A percentile compares a stretch with the other conserved stretches of the same genome.
Conservation (phyloP, 2,113 vertebrate species). For the Ploceus nigricollis region DNA sequence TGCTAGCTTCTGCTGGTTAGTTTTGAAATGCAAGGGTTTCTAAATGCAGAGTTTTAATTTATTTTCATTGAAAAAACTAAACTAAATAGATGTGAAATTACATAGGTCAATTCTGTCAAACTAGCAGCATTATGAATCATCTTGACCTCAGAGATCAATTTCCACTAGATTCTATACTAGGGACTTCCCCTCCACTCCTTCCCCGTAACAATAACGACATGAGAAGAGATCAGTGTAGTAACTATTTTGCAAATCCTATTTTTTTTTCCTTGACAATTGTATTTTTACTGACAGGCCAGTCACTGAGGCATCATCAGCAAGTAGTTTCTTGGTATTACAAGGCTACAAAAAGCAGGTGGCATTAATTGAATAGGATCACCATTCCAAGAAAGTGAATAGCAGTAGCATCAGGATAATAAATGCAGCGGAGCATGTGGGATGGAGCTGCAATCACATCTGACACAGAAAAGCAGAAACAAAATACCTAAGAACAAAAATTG, state of each 20-base stretch:
- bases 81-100: neutral
- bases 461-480: neutral
- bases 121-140: neutral
- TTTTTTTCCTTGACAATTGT: neutral
- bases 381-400: neutral
- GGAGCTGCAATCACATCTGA: neutral
- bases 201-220: neutral
- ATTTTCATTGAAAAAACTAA: neutral
- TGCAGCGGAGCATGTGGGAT: accelerated
- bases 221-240: neutral
- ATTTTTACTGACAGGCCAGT: neutral
- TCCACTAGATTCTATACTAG: neutral
- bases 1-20: neutral
- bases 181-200: neutral
- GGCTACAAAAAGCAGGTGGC: neutral
- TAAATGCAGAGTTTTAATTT: neutral
- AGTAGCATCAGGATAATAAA: neutral
- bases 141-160: neutral
- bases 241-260: neutral
- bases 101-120: neutral
- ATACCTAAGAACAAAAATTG: neutral
- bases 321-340: neutral
- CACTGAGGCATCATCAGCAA: neutral
- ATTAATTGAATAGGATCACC: neutral
- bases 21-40: neutral